phyloP scores from a whole-genome alignment of 2,797 vertebrate species.

The Cyclura pinguis region DNA sequence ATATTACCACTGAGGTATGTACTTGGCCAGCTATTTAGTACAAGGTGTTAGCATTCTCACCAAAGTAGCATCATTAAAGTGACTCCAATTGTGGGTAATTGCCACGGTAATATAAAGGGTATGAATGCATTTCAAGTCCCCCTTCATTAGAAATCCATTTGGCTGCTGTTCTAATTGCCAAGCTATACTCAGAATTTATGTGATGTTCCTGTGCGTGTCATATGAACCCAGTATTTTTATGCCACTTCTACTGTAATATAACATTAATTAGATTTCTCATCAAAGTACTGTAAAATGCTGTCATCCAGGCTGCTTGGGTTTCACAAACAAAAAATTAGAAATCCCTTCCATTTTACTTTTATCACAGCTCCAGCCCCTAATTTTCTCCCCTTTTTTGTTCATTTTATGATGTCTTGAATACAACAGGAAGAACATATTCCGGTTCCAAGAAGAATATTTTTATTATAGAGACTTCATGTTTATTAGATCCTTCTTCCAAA shows the following conservation, averaged over 20 bases:
- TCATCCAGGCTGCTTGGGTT: conserved; percentile 49
- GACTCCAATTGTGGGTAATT: conserved; percentile 59
- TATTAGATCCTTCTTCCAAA: neutral
- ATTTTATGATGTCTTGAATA: conserved; percentile 24
- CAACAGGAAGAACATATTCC: fast-evolving
- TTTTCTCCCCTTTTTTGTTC: neutral
- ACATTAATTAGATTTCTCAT: conserved; percentile 71
- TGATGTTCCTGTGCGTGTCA: conserved; percentile 51
- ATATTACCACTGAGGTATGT: conserved; percentile 13
- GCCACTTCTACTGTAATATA: conserved; percentile 57
- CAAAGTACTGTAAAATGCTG: conserved; percentile 48
- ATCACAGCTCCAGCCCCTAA: conserved; percentile 41
- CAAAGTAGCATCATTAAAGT: conserved; percentile 32
- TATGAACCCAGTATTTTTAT: conserved; percentile 44
- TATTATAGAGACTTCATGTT: neutral
- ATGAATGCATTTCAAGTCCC: conserved; percentile 52
- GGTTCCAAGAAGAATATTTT: neutral
- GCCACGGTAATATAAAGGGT: conserved; percentile 44
- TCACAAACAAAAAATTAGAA: conserved; percentile 66
- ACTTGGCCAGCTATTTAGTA: conserved; percentile 51
- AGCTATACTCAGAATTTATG: conserved; percentile 33
- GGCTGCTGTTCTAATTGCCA: conserved; percentile 56
- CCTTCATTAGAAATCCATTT: conserved; percentile 67
- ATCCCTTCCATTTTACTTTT: conserved; percentile 61
- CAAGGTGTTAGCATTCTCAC: conserved; percentile 38